phyloP scores from a whole-genome alignment of 2,888 invertebrate genomes.

The Lymantria monacha region DNA sequence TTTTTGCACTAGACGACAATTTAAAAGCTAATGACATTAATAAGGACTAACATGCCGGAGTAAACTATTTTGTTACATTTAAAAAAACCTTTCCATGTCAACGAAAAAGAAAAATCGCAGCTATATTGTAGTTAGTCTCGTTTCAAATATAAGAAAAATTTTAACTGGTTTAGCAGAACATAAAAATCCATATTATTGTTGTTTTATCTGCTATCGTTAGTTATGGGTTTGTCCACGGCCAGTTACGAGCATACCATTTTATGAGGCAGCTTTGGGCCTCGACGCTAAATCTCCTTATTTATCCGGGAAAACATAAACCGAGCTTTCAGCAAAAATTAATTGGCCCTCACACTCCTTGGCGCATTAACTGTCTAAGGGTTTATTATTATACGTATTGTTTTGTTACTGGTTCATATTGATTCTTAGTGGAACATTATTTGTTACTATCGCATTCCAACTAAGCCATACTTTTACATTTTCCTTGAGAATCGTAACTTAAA shows the following conservation, averaged over 20 bases:
- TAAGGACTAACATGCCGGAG: no score
- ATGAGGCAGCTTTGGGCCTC: conserved; percentile 65
- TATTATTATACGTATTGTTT: conserved; percentile 46
- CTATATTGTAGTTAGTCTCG: no score
- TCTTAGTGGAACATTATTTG: conserved; percentile 13
- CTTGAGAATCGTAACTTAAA: conserved; percentile 28
- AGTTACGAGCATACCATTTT: conserved; percentile 71
- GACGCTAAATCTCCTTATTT: conserved; percentile 79
- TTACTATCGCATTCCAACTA: neutral
- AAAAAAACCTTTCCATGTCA: no score
- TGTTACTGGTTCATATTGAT: conserved; percentile 23
- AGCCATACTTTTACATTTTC: conserved; percentile 20
- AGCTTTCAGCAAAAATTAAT: conserved; percentile 78
- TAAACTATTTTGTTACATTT: no score
- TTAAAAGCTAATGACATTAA: no score
- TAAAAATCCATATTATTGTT: conserved; percentile 1
- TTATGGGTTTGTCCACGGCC: conserved; percentile 58
- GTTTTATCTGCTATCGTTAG: conserved; percentile 56
- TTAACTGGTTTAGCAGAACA: neutral
- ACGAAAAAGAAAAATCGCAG: no score
- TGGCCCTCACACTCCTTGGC: conserved; percentile 70
- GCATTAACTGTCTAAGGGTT: conserved; percentile 64
- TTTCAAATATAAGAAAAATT: no score
- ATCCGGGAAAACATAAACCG: conserved; percentile 78
- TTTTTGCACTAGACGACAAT: no score